Base-by-base conservation (phyloP, 2,888 invertebrate genomes). In the Bellardia bayeri region DNA sequence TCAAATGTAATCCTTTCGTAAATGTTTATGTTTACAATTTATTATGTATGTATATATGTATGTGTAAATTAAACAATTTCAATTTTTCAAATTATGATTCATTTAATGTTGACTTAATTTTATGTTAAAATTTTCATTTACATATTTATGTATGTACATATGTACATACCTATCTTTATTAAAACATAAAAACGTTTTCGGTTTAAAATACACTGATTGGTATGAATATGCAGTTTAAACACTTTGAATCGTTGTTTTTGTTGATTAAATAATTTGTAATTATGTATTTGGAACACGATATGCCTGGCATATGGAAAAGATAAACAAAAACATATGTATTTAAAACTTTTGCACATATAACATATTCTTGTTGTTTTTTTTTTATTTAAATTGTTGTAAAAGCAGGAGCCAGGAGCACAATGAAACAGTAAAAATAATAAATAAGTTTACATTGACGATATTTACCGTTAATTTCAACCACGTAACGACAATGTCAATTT, bases 401-500 rank as follows among this genome's bases (percentile, higher is more conserved):
- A 69, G 8, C 30, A 37, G 23, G 23, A 23, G 23, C 49, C 40
- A 30, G 63, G 2, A 72, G 16, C 42, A 56, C 61, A 72, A 58
- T 82, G 54, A 23, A 64, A 14, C 63, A 61, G 68, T 58, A 45
- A 33, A 79, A 58, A 11, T 68, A 37, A 37, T 68, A 37, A 16
- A 13, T 23, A 23, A 23, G 23, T 76, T 64, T 37, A 37, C 54
- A 58, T 40, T 80, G n/a, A 51, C n/a, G 37, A 71, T 42, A 54
- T 81, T 56, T 45, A 72, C 64, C 89, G 90, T 85, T 85, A 89
- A 89, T 90, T 90, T 75, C 81, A 88, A 91, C 92, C 91, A 91
- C 89, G 74, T 91, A 90, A 89, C 90, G 84, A 90, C 91, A 91
- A 92, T 91, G 91, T 91, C 92, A 91, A 91, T 91, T 92, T 91